phyloP scores from a whole-genome alignment of 2,113 vertebrate genomes.

The Cottus gobio region DNA sequence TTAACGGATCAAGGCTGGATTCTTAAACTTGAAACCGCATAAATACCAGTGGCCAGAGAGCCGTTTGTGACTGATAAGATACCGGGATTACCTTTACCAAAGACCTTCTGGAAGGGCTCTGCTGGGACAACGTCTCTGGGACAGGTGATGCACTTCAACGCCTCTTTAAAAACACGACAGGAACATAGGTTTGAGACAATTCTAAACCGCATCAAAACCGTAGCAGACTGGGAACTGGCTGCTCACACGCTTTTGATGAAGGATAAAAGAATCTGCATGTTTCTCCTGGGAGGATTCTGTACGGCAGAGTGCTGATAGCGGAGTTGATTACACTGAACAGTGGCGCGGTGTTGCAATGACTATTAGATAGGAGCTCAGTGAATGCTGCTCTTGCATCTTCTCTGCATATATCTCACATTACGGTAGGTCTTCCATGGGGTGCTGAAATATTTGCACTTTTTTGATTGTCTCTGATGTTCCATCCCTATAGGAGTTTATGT shows the following conservation, averaged over 20 bases:
- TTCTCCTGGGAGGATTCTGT: constrained; percentile 28
- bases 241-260: neutral
- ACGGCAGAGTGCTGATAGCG: constrained; percentile 40
- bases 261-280: constrained; percentile 27
- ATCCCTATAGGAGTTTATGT: constrained; percentile 3
- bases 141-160: neutral
- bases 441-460: constrained; percentile 23
- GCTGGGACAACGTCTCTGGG: neutral
- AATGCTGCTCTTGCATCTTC: constrained; percentile 49
- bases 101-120: constrained; percentile 17
- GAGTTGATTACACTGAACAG: constrained; percentile 45
- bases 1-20: constrained; percentile 35
- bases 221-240: neutral
- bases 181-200: neutral
- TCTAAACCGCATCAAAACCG: constrained; percentile 7
- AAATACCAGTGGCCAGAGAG: constrained; percentile 6
- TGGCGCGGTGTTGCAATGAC: constrained; percentile 30
- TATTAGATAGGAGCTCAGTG: constrained; percentile 41
- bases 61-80: constrained; percentile 35
- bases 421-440: constrained; percentile 11
- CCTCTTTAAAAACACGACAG: neutral
- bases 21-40: constrained; percentile 9
- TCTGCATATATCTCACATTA: constrained; percentile 30
- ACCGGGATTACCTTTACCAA: constrained; percentile 28
- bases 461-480: constrained; percentile 5